Base-by-base conservation (phyloP, 1,140 invertebrate species). In the Drosophila baimaii region DNA sequence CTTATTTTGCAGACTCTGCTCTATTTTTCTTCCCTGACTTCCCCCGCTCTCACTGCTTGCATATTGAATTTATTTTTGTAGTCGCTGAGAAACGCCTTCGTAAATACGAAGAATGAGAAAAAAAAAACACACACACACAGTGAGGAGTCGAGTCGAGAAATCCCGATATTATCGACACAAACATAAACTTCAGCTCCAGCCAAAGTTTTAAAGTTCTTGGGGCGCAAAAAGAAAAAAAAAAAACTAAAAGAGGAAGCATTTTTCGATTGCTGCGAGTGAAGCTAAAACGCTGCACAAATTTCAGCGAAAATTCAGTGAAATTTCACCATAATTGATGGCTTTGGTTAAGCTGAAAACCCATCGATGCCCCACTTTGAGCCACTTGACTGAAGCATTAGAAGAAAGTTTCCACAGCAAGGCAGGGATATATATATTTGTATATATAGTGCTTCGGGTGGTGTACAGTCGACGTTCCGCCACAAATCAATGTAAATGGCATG, bases 401-500 rank as follows among this genome's bases (percentile, higher is more conserved):
- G 69, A 71, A 71, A 71, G 52, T 71, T 71, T 57, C 33, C 68
- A 70, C 51, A 71, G 41, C 51, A 47, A 27, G 27, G n/a, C 10
- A n/a, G 12, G 33, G 54, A 43, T 59, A 23, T 43, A 13, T 29
- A 43, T 33, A 25, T 7, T 13, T 35, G 23, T 49, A 35, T 47
- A 41, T 52, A 56, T 55, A 41, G 52, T 62, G 43, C 46, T 29
- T 46, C 21, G 17, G 58, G n/a, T 31, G 44, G 19, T 33, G 31
- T 52, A 31, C 61, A 58, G 68, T 37, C 55, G 43, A 43, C 29
- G 57, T 51, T 58, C 52, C 69, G 69, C 63, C 75, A 74, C 70
- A 86, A 86, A 86, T 86, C 83, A 89, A 86, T 86, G 83, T 88
- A 73, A 86, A 86, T 86, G 79, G 79, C 77, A 77, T 83, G 83